Evolutionary conservation across 2,888 invertebrate species (phyloP).

Genomic region (Mythimna vitellina): DNA sequence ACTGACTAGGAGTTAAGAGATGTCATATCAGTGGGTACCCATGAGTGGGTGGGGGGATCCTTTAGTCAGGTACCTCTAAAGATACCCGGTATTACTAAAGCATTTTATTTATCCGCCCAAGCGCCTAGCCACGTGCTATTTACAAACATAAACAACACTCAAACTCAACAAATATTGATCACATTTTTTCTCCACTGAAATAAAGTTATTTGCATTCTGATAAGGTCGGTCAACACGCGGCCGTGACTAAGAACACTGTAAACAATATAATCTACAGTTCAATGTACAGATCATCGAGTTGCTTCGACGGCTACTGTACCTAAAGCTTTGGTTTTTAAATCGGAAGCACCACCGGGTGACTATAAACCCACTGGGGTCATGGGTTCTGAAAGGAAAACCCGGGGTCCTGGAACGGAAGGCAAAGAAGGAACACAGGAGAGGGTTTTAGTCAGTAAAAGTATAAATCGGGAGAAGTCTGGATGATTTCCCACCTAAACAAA

Average conservation of each 20-base stretch:
- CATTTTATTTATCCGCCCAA: neutral
- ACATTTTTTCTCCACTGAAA: conserved; percentile 33
- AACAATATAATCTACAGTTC: conserved; percentile 38
- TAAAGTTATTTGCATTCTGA: conserved; percentile 44
- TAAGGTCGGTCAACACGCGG: conserved; percentile 37
- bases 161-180: conserved; percentile 30
- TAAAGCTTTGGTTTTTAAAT: neutral
- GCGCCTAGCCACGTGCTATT: conserved; percentile 5
- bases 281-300: conserved; percentile 10
- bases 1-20: too few relatives aligned
- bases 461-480: too few relatives aligned
- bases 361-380: too few relatives aligned
- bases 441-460: too few relatives aligned
- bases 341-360: neutral
- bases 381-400: too few relatives aligned
- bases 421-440: too few relatives aligned
- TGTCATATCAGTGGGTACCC: too few relatives aligned
- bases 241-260: conserved; percentile 38
- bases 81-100: neutral
- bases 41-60: too few relatives aligned
- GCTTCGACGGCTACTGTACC: neutral
- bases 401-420: too few relatives aligned
- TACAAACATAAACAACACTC: conserved; percentile 16
- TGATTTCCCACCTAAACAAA: too few relatives aligned
- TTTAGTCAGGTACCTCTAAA: too few relatives aligned